phyloP scores from a whole-genome alignment of 1,140 invertebrate genomes.

The Globodera rostochiensis region DNA sequence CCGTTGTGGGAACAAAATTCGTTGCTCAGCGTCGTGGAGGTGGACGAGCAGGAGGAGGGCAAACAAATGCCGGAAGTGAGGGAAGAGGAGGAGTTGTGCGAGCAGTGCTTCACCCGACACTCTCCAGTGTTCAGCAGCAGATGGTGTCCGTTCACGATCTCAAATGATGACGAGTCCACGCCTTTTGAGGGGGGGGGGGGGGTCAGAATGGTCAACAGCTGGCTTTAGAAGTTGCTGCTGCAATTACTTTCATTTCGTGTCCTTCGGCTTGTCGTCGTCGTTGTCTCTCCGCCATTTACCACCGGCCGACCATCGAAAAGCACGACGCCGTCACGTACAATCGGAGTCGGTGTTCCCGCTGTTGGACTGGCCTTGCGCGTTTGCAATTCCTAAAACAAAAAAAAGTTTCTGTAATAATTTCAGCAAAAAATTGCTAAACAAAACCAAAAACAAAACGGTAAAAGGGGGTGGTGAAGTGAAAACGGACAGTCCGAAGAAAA shows the following conservation, averaged over 20 bases:
- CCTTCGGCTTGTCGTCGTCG: background rate
- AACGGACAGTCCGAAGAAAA: no score
- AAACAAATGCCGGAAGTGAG: constrained; percentile 19
- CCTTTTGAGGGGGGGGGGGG: constrained; percentile 30
- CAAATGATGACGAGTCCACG: constrained; percentile 47
- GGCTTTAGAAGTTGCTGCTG: background rate
- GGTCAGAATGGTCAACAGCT: constrained; percentile 26
- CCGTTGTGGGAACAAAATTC: constrained; percentile 13
- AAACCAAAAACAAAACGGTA: no score
- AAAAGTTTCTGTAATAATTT: no score
- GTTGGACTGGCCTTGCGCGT: constrained; percentile 21
- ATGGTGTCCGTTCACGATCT: constrained; percentile 21
- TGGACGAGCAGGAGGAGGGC: constrained; percentile 25
- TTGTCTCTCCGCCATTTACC: constrained; percentile 10
- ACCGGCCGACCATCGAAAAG: background rate
- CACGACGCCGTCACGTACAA: constrained; percentile 12
- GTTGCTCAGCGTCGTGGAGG: constrained; percentile 18
- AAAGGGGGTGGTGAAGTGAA: no score
- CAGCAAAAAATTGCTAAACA: no score
- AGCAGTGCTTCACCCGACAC: constrained; percentile 25
- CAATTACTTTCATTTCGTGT: background rate
- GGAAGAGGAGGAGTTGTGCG: constrained; percentile 25
- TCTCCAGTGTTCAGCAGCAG: background rate
- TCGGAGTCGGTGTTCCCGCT: background rate
- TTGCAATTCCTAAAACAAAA: constrained; percentile 16